phyloP scores from a whole-genome alignment of 2,113 vertebrate genomes.

The Oostethus manadensis region DNA sequence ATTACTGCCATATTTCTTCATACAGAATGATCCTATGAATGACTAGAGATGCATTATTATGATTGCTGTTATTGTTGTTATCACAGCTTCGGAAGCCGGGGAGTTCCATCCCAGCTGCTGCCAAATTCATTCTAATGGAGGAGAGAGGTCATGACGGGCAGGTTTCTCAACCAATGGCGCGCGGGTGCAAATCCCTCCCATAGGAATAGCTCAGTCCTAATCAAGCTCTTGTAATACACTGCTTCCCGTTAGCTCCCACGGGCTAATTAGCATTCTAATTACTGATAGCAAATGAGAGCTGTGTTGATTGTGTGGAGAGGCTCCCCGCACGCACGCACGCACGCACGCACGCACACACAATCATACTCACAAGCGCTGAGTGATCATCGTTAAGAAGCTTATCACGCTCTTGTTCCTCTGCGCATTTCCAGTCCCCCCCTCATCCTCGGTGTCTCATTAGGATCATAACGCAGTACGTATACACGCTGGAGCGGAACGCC shows the following conservation, averaged over 20 bases:
- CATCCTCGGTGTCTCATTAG: conserved; percentile 60
- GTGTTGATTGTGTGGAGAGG: conserved; percentile 66
- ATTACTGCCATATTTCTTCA: too few species aligned
- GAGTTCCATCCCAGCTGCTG: background rate
- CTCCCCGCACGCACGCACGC: conserved; percentile 15
- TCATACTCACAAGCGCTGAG: conserved; percentile 46
- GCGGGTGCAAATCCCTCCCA: conserved; percentile 62
- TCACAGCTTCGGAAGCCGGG: background rate
- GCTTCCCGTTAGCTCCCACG: conserved; percentile 93
- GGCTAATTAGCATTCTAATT: conserved; percentile 99
- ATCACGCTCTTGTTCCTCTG: conserved; percentile 67
- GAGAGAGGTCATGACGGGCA: conserved; percentile 46
- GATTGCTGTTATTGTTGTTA: too few species aligned
- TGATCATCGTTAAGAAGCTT: conserved; percentile 70
- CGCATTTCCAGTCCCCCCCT: conserved; percentile 61
- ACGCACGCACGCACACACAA: conserved; percentile 15
- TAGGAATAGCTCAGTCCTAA: conserved; percentile 77
- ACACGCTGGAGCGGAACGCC: conserved; percentile 31
- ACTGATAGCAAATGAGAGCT: conserved; percentile 95
- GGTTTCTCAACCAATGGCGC: conserved; percentile 53
- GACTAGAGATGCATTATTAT: too few species aligned
- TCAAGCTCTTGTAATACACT: conserved; percentile 99
- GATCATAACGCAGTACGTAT: conserved; percentile 59
- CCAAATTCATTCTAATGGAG: conserved; percentile 30
- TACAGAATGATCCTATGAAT: too few species aligned